phyloP scores from a whole-genome alignment of 2,888 invertebrate genomes.

The Acanthopleura granulata region DNA sequence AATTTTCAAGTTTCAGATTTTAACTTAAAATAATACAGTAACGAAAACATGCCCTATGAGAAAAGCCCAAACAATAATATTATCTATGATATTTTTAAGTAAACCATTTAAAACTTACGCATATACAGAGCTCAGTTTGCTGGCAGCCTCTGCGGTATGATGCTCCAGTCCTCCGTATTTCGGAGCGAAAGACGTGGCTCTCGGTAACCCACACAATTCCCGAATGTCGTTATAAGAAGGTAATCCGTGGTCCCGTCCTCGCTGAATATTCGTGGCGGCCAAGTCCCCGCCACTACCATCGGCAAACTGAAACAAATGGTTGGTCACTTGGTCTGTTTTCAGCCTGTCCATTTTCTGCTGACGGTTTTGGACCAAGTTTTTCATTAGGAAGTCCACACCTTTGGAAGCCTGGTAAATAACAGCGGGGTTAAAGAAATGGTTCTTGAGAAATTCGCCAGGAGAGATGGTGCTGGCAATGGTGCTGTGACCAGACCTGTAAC shows the following conservation, averaged over 20 bases:
- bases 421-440: not conserved
- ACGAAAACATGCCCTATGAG: too few relatives aligned
- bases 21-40: too few relatives aligned
- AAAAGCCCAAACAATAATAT: too few relatives aligned
- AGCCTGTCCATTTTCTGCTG: conserved; percentile 9
- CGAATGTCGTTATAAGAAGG: conserved; percentile 4
- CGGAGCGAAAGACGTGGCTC: not conserved
- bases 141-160: not conserved
- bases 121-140: too few relatives aligned
- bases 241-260: conserved; percentile 3
- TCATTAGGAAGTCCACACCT: not conserved
- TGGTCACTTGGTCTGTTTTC: conserved; percentile 11
- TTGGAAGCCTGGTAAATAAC: not conserved
- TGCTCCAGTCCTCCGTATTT: not conserved
- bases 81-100: too few relatives aligned
- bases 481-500: conserved; percentile 6
- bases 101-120: too few relatives aligned
- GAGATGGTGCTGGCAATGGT: not conserved
- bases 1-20: too few relatives aligned
- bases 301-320: conserved; percentile 2
- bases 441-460: not conserved
- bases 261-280: not conserved
- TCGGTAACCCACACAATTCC: not conserved
- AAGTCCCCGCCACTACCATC: not conserved
- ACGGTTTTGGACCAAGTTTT: not conserved